phyloP scores from a whole-genome alignment of 1,140 invertebrate genomes.

The Epicauta chinensis region DNA sequence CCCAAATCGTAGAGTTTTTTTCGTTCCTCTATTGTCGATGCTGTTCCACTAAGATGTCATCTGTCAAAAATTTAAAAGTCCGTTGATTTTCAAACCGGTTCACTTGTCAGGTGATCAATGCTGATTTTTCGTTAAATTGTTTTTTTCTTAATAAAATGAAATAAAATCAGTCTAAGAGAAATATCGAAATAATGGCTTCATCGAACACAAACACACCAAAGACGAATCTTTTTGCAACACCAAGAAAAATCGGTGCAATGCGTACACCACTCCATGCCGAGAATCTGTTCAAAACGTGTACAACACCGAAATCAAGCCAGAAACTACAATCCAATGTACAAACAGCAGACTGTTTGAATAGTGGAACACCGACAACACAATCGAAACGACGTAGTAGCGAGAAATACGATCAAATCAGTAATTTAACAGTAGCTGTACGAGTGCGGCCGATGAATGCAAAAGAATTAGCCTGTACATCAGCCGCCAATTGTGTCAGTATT shows the following conservation, averaged over 20 bases:
- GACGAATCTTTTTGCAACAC: background rate
- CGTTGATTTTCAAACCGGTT: too few species aligned
- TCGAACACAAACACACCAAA: background rate
- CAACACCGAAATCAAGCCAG: background rate
- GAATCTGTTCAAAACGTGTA: too few species aligned
- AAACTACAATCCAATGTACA: slow-evolving; percentile 26
- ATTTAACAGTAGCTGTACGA: slow-evolving; percentile 58
- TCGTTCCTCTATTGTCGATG: too few species aligned
- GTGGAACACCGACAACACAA: slow-evolving; percentile 45
- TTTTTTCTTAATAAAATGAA: too few species aligned
- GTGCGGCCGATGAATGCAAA: slow-evolving; percentile 54
- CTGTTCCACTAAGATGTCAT: too few species aligned
- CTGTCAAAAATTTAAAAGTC: too few species aligned
- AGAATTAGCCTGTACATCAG: slow-evolving; percentile 46
- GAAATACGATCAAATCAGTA: slow-evolving; percentile 50
- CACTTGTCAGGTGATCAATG: too few species aligned
- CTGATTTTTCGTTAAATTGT: too few species aligned
- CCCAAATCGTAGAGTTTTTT: too few species aligned
- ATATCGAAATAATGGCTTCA: background rate
- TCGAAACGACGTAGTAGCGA: slow-evolving; percentile 41
- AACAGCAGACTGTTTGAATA: slow-evolving; percentile 48
- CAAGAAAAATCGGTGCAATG: background rate
- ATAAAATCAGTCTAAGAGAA: too few species aligned
- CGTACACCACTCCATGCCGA: too few species aligned
- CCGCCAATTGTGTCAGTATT: slow-evolving; percentile 47